Percentiles rank a stretch among this genome's conserved stretches.
Evolutionary conservation across 2,797 vertebrate species (phyloP).

Genomic region (Scomberomorus guttatus): DNA sequence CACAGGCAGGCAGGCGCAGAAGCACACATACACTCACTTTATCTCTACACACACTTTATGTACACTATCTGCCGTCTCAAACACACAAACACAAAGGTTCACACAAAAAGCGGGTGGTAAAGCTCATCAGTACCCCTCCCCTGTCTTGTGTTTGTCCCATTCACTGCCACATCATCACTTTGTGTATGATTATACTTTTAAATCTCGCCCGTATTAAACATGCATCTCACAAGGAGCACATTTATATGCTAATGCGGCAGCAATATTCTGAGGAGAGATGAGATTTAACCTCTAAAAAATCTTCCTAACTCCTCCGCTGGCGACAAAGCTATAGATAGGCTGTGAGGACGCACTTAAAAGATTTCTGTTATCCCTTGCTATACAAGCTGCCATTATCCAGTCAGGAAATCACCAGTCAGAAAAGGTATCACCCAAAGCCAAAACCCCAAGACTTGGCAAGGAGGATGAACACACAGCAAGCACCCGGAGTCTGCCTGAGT

Average conservation of each 20-base stretch:
- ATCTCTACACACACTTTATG: slow-evolving; percentile 55
- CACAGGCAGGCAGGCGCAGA: slow-evolving; percentile 45
- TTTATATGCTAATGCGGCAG: slow-evolving; percentile 85
- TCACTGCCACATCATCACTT: slow-evolving; percentile 84
- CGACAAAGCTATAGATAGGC: slow-evolving; percentile 60
- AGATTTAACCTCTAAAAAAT: slow-evolving; percentile 84
- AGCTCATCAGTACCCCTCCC: slow-evolving; percentile 75
- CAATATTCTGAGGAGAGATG: slow-evolving; percentile 79
- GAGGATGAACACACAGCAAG: slow-evolving; percentile 37
- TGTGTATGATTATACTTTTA: slow-evolving; percentile 85
- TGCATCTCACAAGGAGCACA: slow-evolving; percentile 80
- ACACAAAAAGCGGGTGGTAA: slow-evolving; percentile 45
- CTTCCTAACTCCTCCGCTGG: slow-evolving; percentile 69
- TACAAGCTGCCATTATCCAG: slow-evolving; percentile 70
- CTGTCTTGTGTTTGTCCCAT: slow-evolving; percentile 78
- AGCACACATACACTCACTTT: slow-evolving; percentile 36
- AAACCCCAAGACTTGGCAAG: slow-evolving; percentile 41
- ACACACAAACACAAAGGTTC: slow-evolving; percentile 47
- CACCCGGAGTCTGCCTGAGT: slow-evolving; percentile 24
- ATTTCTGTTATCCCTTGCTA: slow-evolving; percentile 67
- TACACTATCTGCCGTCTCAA: slow-evolving; percentile 40
- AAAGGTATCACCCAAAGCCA: slow-evolving; percentile 38
- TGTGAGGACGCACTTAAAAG: slow-evolving; percentile 65
- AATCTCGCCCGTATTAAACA: slow-evolving; percentile 82
- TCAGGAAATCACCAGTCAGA: slow-evolving; percentile 52